Base-by-base conservation (phyloP, 2,113 vertebrate genomes). In the Saccopteryx leptura region DNA sequence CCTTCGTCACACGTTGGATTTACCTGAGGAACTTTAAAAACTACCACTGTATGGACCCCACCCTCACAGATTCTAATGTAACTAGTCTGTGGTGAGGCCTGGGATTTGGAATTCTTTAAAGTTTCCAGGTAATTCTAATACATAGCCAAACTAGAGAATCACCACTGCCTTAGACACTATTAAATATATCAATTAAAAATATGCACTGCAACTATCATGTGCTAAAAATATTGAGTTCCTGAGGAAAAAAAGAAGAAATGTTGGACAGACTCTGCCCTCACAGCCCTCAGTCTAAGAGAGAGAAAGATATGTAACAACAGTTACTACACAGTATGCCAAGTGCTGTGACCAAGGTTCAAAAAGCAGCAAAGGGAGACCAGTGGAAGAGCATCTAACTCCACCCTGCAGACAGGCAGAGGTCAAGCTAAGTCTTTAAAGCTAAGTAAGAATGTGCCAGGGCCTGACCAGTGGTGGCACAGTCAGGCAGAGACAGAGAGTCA, bases 21-120 rank as follows among this genome's bases (percentile, higher is more conserved):
- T 58, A 61, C 63, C 79, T 82, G 33, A 83, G 39, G 33, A 95
- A 68, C 8, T 79, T 94, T 92, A 84, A 66, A 88, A 95, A 88
- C 9, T 33, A 56, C 21, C 21, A 24, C 54, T 58, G 31, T 1
- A 9, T 33, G 13, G 28, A 54, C 12, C 50, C 68, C 50, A 60
- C 48, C 12, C 46, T 72, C 63, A 78, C 39, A 95, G 68, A 84
- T 56, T 91, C 87, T 79, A 33, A 68, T 60, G 8, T 61, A 80
- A 50, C 21, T n/a, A n/a, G 12, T 23, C 54, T 58, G 28, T 9
- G 10, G 7, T 46, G 14, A 54, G 52, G 7, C 50, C 24, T 28
- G 5, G 60, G 81, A 78, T 11, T 0, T 68, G 65, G 48, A 26
- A 79, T 4, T 63, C 71, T 81, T 90, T 31, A 86, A 90, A 92